Evolutionary conservation across 1,140 invertebrate genomes (phyloP).

Genomic region (Drosophila azteca): DNA sequence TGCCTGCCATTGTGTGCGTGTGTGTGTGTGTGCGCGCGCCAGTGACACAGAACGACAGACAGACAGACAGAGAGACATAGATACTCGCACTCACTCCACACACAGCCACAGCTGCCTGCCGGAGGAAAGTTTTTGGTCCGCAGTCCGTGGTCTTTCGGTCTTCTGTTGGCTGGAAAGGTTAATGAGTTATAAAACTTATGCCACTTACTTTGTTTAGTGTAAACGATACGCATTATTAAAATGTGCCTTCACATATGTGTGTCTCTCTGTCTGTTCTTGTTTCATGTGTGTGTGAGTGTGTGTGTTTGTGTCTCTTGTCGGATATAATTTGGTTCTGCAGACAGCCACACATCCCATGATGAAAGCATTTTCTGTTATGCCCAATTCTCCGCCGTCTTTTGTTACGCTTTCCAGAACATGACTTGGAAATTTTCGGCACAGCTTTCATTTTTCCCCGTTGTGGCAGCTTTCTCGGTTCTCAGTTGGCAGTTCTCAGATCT

Average conservation of each 20-base stretch:
- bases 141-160: constrained; percentile 33
- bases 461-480: constrained; percentile 49
- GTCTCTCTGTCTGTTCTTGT: constrained; percentile 5
- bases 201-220: constrained; percentile 66
- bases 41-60: constrained; percentile 64
- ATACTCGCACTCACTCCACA: neutral
- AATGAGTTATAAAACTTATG: constrained; percentile 79
- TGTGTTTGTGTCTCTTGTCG: constrained; percentile 37
- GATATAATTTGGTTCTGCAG: constrained; percentile 49
- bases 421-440: constrained; percentile 66
- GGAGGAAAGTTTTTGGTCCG: constrained; percentile 41
- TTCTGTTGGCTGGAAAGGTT: constrained; percentile 59
- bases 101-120: neutral
- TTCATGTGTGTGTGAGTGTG: constrained; percentile 14
- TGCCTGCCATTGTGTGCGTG: constrained; percentile 34
- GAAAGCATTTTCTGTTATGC: constrained; percentile 52
- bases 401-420: constrained; percentile 81
- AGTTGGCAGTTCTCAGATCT: constrained; percentile 15
- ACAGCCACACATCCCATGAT: constrained; percentile 21
- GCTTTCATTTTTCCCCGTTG: constrained; percentile 69
- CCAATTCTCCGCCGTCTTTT: constrained; percentile 47
- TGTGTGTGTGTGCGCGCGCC: constrained; percentile 41
- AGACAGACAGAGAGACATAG: constrained; percentile 13
- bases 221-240: constrained; percentile 80
- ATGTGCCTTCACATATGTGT: constrained; percentile 52